These are phyloP conservation scores for Chelonus insularis DNA, from an alignment of 1,140 invertebrate genomes.

Conservation along the genomic window DNA sequence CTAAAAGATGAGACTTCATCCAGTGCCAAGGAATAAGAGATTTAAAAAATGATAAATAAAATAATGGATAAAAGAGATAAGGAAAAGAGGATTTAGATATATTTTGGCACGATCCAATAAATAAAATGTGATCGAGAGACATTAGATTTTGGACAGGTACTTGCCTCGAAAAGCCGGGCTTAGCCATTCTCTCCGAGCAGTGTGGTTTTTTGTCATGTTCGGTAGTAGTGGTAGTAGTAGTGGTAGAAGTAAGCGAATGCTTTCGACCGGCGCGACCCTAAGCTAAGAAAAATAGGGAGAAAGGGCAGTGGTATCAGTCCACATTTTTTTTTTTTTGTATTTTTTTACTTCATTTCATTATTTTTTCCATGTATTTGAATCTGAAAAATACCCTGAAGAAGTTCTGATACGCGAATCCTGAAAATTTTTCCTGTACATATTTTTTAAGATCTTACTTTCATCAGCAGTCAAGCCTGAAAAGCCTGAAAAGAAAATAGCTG, in stretches of 20 bases:
- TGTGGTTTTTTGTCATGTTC: slow-evolving; percentile 61
- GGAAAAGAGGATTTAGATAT: too few species aligned
- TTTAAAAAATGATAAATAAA: too few species aligned
- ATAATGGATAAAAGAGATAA: too few species aligned
- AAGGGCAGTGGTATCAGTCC: slow-evolving; percentile 60
- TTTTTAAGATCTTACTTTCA: neutral
- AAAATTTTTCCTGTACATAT: neutral
- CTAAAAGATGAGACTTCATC: too few species aligned
- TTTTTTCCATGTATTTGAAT: too few species aligned
- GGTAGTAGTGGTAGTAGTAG: slow-evolving; percentile 60
- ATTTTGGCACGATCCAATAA: neutral
- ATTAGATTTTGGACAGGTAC: slow-evolving; percentile 50
- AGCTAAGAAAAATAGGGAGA: slow-evolving; percentile 61
- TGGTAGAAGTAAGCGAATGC: slow-evolving; percentile 60
- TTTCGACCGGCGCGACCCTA: slow-evolving; percentile 61
- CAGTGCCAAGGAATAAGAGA: too few species aligned
- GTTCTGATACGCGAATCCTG: slow-evolving; percentile 12
- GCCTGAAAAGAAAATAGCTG: slow-evolving; percentile 60
- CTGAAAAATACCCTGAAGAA: too few species aligned
- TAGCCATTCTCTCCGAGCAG: slow-evolving; percentile 59
- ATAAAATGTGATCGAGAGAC: neutral
- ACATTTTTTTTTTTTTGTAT: slow-evolving; percentile 39
- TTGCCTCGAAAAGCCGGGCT: slow-evolving; percentile 60
- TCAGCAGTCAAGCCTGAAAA: slow-evolving; percentile 50
- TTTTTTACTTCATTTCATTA: slow-evolving; percentile 36